Conservation (phyloP, 2,113 vertebrate genomes). For the Syngnathoides biaculeatus region DNA sequence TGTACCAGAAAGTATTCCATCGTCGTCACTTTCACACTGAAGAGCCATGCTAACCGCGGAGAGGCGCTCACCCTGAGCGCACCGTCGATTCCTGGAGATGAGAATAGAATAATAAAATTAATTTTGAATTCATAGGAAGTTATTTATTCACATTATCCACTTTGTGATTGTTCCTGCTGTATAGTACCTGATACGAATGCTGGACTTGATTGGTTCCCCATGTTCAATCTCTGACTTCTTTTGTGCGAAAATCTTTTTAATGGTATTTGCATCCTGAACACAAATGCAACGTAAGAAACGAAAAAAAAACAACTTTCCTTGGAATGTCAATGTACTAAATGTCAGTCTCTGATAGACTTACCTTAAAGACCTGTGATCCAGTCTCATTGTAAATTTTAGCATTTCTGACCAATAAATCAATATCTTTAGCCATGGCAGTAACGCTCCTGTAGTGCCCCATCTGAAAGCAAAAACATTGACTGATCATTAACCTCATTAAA, state of each 20-base stretch:
- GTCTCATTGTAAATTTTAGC: slow-evolving; percentile 98
- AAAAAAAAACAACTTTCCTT: not conserved
- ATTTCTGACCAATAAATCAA: slow-evolving; percentile 95
- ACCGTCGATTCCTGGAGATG: slow-evolving; percentile 84
- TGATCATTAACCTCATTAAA: not conserved
- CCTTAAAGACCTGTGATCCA: slow-evolving; percentile 98
- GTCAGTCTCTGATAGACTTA: slow-evolving; percentile 45
- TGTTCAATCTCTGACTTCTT: slow-evolving; percentile 95
- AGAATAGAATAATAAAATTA: not conserved
- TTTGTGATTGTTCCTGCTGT: not conserved
- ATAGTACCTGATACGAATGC: slow-evolving; percentile 89
- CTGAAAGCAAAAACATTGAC: slow-evolving; percentile 58
- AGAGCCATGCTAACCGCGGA: slow-evolving; percentile 97
- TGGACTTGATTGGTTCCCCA: slow-evolving; percentile 90
- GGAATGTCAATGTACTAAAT: not conserved
- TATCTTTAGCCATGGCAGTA: slow-evolving; percentile 92
- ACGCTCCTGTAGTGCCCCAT: slow-evolving; percentile 89
- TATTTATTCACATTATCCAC: not conserved
- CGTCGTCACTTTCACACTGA: slow-evolving; percentile 97
- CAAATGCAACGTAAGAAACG: not conserved
- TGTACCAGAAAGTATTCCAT: slow-evolving; percentile 89
- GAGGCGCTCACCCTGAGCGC: slow-evolving; percentile 90
- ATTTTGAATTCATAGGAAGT: not conserved
- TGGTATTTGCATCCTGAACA: slow-evolving; percentile 93
- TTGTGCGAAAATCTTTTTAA: slow-evolving; percentile 96